Evolutionary conservation across 2,113 vertebrate genomes (phyloP), one percentile per base, ranked within the genome.

Genomic region (Thinocorus orbignyianus): DNA sequence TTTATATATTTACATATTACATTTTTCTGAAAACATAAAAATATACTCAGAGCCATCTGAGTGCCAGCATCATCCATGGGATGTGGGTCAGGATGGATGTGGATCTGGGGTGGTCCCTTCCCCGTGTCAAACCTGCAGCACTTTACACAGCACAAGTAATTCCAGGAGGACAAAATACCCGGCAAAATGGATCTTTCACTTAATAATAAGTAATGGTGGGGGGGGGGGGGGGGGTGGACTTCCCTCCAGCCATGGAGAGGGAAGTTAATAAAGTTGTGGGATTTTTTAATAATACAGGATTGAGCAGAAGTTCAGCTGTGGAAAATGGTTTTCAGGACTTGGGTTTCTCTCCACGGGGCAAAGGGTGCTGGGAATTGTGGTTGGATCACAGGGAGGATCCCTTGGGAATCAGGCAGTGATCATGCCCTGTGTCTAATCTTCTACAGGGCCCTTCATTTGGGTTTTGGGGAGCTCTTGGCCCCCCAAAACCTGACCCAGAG

Each of bases 291-390:
- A 42, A 26, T 14, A 8, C 1, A 2, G 5, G 20, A 25, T 30
- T 17, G 8, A 37, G 57, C 15, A 3, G 9, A 18, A 37, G 51
- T 30, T 48, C 6, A 4, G 30, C 46, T 17, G 11, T 16, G 31
- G 61, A 12, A 46, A 20, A 13, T 1, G 33, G 1, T 8, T 82
- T 76, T 79, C 9, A 22, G 58, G 64, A 17, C n/a, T 57, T 0
- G 0, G 17, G 3, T 71, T 70, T 31, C 44, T 23, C 25, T 20
- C 14, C 5, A 3, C 17, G 51, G 71, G 66, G 55, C 11, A 13
- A 16, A 39, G 33, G 0, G 2, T 14, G 35, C 7, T 8, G 58
- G 55, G 70, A 66, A 28, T 13, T 1, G 0, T 0, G 0, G 14
- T 16, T 0, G 1, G 42, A 81, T 81, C 39, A 0, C 11, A 8